phyloP scores from a whole-genome alignment of 37 sponge, comb jelly and placozoan species.

The Diacarnus erythraeanus region DNA sequence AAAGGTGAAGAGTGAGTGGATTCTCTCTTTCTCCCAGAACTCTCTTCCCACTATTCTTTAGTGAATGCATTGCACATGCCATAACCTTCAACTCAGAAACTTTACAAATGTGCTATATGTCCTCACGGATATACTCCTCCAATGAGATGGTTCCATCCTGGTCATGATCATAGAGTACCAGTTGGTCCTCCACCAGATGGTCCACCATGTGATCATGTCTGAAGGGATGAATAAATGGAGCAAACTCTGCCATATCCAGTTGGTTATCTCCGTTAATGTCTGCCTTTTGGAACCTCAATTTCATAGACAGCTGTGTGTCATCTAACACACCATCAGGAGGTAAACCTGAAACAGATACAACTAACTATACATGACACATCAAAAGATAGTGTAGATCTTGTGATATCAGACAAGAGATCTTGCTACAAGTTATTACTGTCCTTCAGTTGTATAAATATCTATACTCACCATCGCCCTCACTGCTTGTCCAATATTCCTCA shows the following conservation, averaged over 20 bases:
- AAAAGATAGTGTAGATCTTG: no score
- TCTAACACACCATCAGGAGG: background rate
- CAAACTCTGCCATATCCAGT: slow-evolving; percentile 9
- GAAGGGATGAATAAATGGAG: slow-evolving; percentile 11
- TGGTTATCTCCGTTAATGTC: slow-evolving; percentile 4
- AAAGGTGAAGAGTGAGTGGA: no score
- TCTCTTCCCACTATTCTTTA: no score
- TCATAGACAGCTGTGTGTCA: background rate
- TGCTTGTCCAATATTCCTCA: background rate
- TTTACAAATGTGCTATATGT: background rate
- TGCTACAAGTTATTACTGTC: no score
- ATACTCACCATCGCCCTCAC: background rate
- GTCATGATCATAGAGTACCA: slow-evolving; percentile 5
- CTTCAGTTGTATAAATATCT: no score
- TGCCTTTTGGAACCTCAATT: slow-evolving; percentile 1
- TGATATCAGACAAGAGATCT: no score
- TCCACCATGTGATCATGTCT: slow-evolving; percentile 24
- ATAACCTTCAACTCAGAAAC: no score
- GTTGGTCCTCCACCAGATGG: background rate
- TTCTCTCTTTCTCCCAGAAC: no score
- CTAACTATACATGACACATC: background rate
- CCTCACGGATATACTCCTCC: slow-evolving; percentile 17
- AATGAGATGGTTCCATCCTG: slow-evolving; percentile 10
- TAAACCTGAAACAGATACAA: background rate
- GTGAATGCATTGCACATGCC: no score